phyloP scores from a whole-genome alignment of 2,888 invertebrate genomes.

The Chymomyza procnemis region DNA sequence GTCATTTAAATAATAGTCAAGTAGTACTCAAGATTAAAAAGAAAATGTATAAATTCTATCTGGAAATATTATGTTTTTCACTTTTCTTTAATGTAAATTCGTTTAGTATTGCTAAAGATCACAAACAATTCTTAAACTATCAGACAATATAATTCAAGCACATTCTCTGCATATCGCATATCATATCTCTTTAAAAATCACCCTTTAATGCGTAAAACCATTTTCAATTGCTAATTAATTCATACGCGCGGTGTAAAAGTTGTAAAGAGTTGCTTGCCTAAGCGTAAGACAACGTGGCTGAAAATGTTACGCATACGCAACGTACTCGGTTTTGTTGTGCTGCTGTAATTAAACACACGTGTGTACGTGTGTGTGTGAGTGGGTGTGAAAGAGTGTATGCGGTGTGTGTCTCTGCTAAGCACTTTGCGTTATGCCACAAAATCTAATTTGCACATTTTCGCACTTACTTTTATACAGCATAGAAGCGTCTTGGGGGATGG shows the following conservation, averaged over 20 bases:
- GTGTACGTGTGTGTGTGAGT: slow-evolving; percentile 5
- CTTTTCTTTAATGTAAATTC: too few relatives aligned
- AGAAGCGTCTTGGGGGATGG: slow-evolving; percentile 21
- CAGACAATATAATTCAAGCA: too few relatives aligned
- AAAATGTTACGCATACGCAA: slow-evolving; percentile 33
- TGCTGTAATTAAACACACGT: slow-evolving; percentile 45
- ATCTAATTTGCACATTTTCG: slow-evolving; percentile 65
- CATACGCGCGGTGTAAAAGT: slow-evolving; percentile 47
- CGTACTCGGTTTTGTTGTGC: slow-evolving; percentile 4
- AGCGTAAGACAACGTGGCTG: background rate
- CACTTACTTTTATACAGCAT: slow-evolving; percentile 47
- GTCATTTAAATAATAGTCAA: too few relatives aligned
- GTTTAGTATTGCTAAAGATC: too few relatives aligned
- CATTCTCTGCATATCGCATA: too few relatives aligned
- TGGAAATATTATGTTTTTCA: too few relatives aligned
- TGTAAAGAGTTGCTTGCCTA: slow-evolving; percentile 22
- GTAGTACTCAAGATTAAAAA: too few relatives aligned
- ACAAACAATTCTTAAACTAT: too few relatives aligned
- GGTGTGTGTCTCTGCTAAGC: slow-evolving; percentile 9
- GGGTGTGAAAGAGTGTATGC: slow-evolving; percentile 5
- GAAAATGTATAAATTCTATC: too few relatives aligned
- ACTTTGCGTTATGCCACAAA: slow-evolving; percentile 44
- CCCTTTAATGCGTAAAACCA: background rate
- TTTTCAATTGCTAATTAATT: slow-evolving; percentile 59
- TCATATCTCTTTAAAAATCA: too few relatives aligned